Evolutionary conservation across 2,888 invertebrate genomes (phyloP).

Genomic region (Agrochola circellaris): DNA sequence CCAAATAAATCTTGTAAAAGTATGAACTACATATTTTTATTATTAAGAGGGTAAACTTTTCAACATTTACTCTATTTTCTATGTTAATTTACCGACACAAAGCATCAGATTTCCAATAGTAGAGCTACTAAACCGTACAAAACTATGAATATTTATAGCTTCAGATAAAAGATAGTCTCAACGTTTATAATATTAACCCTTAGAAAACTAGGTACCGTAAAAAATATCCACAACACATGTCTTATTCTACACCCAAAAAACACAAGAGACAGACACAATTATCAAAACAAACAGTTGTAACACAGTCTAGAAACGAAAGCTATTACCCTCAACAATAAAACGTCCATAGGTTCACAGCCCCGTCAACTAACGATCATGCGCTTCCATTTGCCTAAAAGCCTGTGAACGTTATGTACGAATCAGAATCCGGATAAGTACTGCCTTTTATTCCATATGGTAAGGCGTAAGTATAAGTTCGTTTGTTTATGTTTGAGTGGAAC

Average conservation of each 20-base stretch:
- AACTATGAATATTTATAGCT: background rate
- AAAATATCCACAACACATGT: background rate
- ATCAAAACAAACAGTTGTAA: conserved; percentile 34
- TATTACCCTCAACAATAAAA: conserved; percentile 57
- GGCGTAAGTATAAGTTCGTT: conserved; percentile 16
- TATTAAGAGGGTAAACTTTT: background rate
- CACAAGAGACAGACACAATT: background rate
- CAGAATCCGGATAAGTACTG: conserved; percentile 27
- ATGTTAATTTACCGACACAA: no score
- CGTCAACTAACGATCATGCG: conserved; percentile 52
- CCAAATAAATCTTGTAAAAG: conserved; percentile 1
- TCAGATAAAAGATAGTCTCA: no score
- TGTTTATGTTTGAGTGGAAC: background rate
- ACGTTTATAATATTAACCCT: background rate
- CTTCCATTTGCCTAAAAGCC: conserved; percentile 72
- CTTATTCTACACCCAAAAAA: background rate
- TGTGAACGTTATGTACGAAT: conserved; percentile 40
- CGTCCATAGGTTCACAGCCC: conserved; percentile 59
- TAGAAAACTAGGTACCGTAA: background rate
- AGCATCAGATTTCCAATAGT: background rate
- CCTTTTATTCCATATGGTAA: conserved; percentile 41
- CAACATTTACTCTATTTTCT: no score
- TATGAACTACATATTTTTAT: background rate
- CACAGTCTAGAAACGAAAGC: conserved; percentile 25
- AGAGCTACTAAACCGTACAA: background rate